Base-by-base conservation (phyloP, 2,888 invertebrate species). In the Metellina segmentata region DNA sequence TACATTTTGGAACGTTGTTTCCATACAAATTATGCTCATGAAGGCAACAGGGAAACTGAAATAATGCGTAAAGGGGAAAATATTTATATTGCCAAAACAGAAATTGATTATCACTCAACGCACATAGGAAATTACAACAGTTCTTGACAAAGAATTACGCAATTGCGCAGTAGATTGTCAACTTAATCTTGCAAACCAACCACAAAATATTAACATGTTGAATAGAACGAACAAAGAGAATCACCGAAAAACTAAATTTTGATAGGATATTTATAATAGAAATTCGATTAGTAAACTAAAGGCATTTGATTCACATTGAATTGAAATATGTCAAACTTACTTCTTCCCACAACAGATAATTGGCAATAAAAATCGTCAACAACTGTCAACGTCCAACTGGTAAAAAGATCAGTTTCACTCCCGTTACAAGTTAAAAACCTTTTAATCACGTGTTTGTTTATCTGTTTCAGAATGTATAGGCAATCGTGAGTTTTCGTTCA, bases 361-460 rank as follows among this genome's bases (percentile, higher is more conserved):
- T 34, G 34, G 34, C 61, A 8, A 61, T 61, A 16, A 8, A 61
- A 61, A 61, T 61, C 16, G 16, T 61, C 61, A 61, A 61, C 61
- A 16, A 11, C 11, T 5, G 79, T 61, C 79, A 85, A 75, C 48
- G 53, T n/a, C 13, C 13, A 13, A 75, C 20, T 53, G 11, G 61
- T 52, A 85, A 74, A 85, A 85, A 53, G 20, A 52, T 6, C 53
- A 48, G 11, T 16, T 61, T 53, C 48, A 34, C 1, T 70, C 82
- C 16, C 7, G 20, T 75, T 19, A 16, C 61, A n/a, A 48, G 9
- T 74, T 61, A 19, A 82, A 82, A 52, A 72, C 52, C 19, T 16
- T 74, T 34, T 61, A 75, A 85, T 85, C 85, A 85, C 85, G 85
- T 74, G 85, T 75, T 75, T 85, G 13, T 85, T 85, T 85, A 85